Evolutionary conservation across 2,797 vertebrate genomes (phyloP).

Genomic region (Phoebastria nigripes): DNA sequence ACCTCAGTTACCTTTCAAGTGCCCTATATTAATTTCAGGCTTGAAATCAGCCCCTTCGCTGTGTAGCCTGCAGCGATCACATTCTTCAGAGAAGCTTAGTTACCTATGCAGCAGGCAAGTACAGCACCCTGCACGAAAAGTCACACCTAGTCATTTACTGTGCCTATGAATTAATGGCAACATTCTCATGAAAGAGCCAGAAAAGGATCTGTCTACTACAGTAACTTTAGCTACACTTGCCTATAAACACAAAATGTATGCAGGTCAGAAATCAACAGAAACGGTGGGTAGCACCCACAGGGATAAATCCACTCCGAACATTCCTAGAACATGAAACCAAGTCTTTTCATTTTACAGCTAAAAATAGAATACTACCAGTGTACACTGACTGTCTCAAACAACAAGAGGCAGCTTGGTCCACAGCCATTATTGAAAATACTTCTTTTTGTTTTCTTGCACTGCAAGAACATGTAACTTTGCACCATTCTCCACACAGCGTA

Average conservation of each 20-base stretch:
- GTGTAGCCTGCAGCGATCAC: not conserved
- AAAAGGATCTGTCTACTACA: not conserved
- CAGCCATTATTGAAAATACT: not conserved
- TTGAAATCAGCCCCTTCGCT: not conserved
- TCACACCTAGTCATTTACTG: not conserved
- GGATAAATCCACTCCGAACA: not conserved
- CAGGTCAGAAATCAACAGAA: not conserved
- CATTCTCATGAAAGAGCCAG: not conserved
- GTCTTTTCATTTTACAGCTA: not conserved
- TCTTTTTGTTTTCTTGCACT: not conserved
- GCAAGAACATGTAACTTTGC: not conserved
- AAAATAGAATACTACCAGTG: not conserved
- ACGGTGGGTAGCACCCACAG: not conserved
- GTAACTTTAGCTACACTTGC: not conserved
- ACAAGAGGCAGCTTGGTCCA: not conserved
- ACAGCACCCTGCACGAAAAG: not conserved
- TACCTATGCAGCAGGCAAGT: not conserved
- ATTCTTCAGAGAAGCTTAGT: not conserved
- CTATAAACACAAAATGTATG: not conserved
- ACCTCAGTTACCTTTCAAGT: not conserved
- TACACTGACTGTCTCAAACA: not conserved
- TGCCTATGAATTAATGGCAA: not conserved
- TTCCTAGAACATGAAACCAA: not conserved
- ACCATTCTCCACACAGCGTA: not conserved
- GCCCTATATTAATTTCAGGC: not conserved